Evolutionary conservation across 2,113 vertebrate genomes (phyloP).

Genomic region (Amazona vittata): DNA sequence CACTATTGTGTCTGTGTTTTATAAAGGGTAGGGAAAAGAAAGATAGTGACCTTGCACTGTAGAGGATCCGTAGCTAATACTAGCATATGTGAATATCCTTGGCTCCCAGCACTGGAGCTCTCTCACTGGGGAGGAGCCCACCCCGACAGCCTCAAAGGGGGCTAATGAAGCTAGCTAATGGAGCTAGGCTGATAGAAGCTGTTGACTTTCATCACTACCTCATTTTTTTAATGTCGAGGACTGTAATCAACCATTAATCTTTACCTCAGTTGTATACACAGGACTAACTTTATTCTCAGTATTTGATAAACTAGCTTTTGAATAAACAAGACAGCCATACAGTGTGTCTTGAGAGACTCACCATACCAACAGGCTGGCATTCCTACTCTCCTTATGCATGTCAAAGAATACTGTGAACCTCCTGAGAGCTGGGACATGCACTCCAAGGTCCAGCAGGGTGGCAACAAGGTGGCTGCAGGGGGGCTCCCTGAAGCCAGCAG

Average conservation of each 20-base stretch:
- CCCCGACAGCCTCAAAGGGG: fast-evolving
- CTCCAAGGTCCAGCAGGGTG: fast-evolving
- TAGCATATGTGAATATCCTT: not conserved
- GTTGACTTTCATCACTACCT: not conserved
- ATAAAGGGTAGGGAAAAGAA: not conserved
- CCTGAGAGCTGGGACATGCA: not conserved
- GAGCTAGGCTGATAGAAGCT: not conserved
- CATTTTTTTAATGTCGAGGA: not conserved
- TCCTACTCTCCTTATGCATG: not conserved
- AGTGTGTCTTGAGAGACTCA: not conserved
- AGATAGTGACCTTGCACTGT: not conserved
- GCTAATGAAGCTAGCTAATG: not conserved
- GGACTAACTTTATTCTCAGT: not conserved
- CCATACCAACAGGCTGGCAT: too few species aligned
- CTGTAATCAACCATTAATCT: not conserved
- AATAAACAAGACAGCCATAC: not conserved
- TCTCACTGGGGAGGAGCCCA: not conserved
- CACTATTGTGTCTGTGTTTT: not conserved
- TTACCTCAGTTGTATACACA: not conserved
- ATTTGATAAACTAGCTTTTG: not conserved
- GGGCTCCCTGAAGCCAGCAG: fast-evolving
- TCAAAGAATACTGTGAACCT: not conserved
- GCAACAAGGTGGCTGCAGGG: fast-evolving
- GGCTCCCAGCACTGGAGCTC: not conserved
- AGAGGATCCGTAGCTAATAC: not conserved